Evolutionary conservation across 1,140 invertebrate species (phyloP).

Genomic region (Galleria mellonella): DNA sequence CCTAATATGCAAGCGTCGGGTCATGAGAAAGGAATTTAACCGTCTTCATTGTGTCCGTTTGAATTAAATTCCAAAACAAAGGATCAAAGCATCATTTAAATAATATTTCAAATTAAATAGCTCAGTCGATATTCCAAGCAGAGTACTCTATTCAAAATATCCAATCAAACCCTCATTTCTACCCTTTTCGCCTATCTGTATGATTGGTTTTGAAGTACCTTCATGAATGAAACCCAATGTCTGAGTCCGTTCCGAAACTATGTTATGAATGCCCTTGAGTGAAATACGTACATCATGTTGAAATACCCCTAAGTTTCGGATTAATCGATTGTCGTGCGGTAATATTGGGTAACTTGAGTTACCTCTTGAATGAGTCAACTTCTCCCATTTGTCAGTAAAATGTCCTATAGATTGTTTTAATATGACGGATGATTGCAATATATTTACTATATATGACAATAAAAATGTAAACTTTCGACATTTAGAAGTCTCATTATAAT

Average conservation of each 20-base stretch:
- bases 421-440: too few relatives aligned
- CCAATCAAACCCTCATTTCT: neutral
- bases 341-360: conserved; percentile 43
- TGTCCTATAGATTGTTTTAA: too few relatives aligned
- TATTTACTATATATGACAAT: too few relatives aligned
- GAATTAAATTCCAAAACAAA: too few relatives aligned
- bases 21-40: too few relatives aligned
- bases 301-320: conserved; percentile 43
- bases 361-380: conserved; percentile 31
- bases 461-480: too few relatives aligned
- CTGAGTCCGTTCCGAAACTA: conserved; percentile 26
- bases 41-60: too few relatives aligned
- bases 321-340: conserved; percentile 51
- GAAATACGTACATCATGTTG: conserved; percentile 25
- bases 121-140: too few relatives aligned
- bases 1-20: too few relatives aligned
- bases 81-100: too few relatives aligned
- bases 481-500: too few relatives aligned
- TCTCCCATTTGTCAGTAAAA: conserved; percentile 38
- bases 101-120: too few relatives aligned
- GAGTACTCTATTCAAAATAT: conserved; percentile 1
- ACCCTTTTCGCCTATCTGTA: neutral
- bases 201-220: neutral
- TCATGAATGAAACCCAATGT: conserved; percentile 1
- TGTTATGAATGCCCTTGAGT: conserved; percentile 24